Percentiles rank a stretch among this genome's conserved stretches.
Conservation (phyloP, 2,113 vertebrate genomes). For the Steatornis caripensis region DNA sequence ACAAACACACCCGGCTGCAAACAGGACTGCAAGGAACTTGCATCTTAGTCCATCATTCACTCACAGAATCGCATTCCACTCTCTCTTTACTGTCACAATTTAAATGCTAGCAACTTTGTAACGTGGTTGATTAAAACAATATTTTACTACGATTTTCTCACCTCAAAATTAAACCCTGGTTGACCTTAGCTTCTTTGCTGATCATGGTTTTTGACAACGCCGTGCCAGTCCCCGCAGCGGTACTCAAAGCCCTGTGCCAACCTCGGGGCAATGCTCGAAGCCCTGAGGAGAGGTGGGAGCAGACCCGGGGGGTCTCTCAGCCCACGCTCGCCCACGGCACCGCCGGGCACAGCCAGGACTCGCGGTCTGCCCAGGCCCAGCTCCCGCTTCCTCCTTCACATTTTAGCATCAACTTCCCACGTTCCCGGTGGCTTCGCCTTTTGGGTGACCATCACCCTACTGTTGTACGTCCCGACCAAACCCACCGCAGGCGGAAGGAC, state of each 20-base stretch:
- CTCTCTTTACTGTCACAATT: no score
- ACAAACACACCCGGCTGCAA: no score
- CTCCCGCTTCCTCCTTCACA: fast-evolving
- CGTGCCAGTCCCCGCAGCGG: fast-evolving
- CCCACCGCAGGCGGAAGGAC: fast-evolving
- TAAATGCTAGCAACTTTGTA: no score
- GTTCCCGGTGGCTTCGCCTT: fast-evolving
- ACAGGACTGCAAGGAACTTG: fast-evolving
- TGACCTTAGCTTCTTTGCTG: fast-evolving
- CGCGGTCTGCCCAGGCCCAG: neutral
- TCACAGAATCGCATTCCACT: neutral
- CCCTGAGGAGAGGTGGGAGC: neutral
- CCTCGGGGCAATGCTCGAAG: fast-evolving
- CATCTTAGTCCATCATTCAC: no score
- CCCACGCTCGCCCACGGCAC: neutral
- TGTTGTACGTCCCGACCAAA: fast-evolving
- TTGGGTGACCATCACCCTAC: neutral
- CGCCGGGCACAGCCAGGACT: neutral
- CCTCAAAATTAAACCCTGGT: fast-evolving
- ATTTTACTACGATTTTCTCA: neutral
- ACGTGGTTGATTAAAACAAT: fast-evolving
- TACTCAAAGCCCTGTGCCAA: neutral
- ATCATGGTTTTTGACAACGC: neutral
- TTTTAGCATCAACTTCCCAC: neutral
- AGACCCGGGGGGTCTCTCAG: neutral